Evolutionary conservation across 2,888 invertebrate species (phyloP).

Genomic region (Spatulosminthurus flaviceps): DNA sequence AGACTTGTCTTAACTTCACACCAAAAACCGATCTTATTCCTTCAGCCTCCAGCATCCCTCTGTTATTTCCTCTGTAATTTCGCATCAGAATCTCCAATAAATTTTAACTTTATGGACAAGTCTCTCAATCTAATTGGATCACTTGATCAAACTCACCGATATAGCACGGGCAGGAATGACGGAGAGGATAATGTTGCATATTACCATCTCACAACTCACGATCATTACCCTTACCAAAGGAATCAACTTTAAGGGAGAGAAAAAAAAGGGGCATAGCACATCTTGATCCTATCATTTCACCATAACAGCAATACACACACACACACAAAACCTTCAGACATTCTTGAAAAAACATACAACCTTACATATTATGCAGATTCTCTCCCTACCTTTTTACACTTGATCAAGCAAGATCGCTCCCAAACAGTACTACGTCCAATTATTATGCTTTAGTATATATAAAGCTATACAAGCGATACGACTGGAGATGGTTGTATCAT

Average conservation of each 20-base stretch:
- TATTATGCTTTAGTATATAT: too few species aligned
- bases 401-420: too few species aligned
- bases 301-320: background rate
- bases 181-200: constrained; percentile 34
- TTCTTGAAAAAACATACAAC: too few species aligned
- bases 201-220: constrained; percentile 47
- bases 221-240: constrained; percentile 38
- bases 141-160: constrained; percentile 56
- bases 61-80: constrained; percentile 37
- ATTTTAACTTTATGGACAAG: constrained; percentile 52
- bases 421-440: too few species aligned
- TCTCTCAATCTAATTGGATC: constrained; percentile 58
- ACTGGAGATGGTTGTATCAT: too few species aligned
- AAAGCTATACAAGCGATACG: too few species aligned
- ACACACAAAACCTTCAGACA: background rate
- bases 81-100: constrained; percentile 54
- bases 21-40: constrained; percentile 19
- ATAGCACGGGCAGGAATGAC: constrained; percentile 43
- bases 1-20: constrained; percentile 33
- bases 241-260: background rate
- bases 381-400: too few species aligned
- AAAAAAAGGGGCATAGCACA: constrained; percentile 30
- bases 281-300: constrained; percentile 42
- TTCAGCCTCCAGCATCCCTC: background rate
- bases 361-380: too few species aligned